A percentile compares a stretch with the other conserved stretches of the same genome.
These are phyloP conservation scores for Poeciliopsis presidionis DNA, from an alignment of 2,797 vertebrate species.

Conservation along the genomic window DNA sequence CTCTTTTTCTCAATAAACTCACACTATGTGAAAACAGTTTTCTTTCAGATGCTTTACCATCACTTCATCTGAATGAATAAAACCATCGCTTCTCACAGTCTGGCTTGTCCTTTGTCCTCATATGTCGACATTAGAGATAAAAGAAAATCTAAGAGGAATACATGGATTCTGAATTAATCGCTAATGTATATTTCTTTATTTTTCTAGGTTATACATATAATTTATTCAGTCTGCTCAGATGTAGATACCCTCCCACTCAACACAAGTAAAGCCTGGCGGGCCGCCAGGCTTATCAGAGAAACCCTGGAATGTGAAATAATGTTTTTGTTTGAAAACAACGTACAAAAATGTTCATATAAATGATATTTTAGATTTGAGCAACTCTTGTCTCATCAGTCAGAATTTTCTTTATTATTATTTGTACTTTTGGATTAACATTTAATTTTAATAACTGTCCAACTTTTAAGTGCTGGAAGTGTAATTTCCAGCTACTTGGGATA, in stretches of 20 bases:
- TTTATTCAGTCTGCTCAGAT: too few species aligned
- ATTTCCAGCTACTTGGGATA: not conserved
- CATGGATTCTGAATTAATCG: too few species aligned
- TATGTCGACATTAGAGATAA: conserved; percentile 27
- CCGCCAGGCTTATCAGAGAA: not conserved
- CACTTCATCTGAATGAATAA: conserved; percentile 3
- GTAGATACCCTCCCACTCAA: too few species aligned
- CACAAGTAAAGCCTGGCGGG: too few species aligned
- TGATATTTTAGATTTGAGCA: too few species aligned
- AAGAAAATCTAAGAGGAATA: conserved; percentile 8
- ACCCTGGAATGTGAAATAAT: too few species aligned
- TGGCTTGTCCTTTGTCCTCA: conserved; percentile 8
- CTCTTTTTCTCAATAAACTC: conserved; percentile 28
- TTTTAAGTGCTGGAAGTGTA: not conserved
- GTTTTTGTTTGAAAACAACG: too few species aligned
- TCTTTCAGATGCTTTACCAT: not conserved
- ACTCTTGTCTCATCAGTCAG: too few species aligned
- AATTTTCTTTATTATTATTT: not conserved
- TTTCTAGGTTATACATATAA: too few species aligned
- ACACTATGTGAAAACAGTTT: conserved; percentile 20
- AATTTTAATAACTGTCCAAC: not conserved
- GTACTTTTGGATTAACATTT: not conserved
- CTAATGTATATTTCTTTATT: too few species aligned
- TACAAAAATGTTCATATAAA: too few species aligned
- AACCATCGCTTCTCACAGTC: not conserved